Base-by-base conservation (phyloP, 2,888 invertebrate species). In the Labia minor region DNA sequence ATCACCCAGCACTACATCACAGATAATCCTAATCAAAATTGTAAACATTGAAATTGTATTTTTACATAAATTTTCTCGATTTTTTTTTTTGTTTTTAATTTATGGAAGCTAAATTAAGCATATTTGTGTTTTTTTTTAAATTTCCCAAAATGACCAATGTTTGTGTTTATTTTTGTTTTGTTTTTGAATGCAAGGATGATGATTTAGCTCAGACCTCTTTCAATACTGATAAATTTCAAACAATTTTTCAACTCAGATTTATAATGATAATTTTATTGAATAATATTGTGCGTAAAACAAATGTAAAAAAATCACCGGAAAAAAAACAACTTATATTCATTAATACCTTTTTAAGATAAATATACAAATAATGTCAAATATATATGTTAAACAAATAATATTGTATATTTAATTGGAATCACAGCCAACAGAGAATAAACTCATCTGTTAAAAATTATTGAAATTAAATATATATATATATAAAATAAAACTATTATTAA, bases 1-100 rank as follows among this genome's bases (percentile, higher is more conserved):
- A 49, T 49, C 49, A 49, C 49, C 49, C 49, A 49, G 49, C 49
- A 49, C 49, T 49, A 49, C 49, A 49, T 49, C 49, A 49, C 49
- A 49, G 49, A 49, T 26, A 26, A 8, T 8, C 26, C 26, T 8
- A 6, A 26, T 6, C 26, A 26, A n/a, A n/a, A n/a, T n/a, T n/a
- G n/a, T n/a, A n/a, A n/a, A n/a, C 8, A 26, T 26, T 26, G 4
- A 26, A 26, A 26, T 26, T 3, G 3, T 3, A 26, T 26, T 6
- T 26, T 6, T 26, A 26, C 3, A 6, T 26, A 8, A 26, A 26
- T 49, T 49, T 16, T 8, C 6, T 49, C 4, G 6, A 11, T 49
- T 49, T 10, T 49, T 49, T n/a, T 16, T 10, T 49, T 49, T 49
- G 33, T 33, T 33, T n/a, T n/a, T n/a, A n/a, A n/a, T n/a, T 26